A percentile compares a stretch with the other conserved stretches of the same genome.
Evolutionary conservation across 2,113 vertebrate genomes (phyloP).

Genomic region (Meles meles): DNA sequence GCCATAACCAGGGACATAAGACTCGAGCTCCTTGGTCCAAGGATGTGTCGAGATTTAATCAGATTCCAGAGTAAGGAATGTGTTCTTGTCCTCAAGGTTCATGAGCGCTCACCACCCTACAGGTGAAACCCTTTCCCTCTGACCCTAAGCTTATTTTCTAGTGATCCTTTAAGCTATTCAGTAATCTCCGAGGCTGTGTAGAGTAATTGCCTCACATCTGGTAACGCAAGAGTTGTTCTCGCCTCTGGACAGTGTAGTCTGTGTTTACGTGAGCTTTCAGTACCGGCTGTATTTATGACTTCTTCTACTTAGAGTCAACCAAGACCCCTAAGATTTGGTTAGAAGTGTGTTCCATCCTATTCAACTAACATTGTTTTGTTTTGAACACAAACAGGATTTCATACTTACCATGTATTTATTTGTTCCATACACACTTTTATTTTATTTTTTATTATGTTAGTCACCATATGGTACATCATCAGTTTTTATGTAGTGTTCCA

Average conservation of each 20-base stretch:
- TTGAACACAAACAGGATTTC: not conserved
- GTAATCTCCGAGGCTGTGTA: accelerated
- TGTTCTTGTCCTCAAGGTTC: not conserved
- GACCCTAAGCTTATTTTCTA: too few relatives aligned
- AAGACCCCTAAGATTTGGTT: not conserved
- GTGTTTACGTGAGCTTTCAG: not conserved
- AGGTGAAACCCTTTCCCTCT: not conserved
- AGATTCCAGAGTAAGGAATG: not conserved
- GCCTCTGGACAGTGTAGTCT: not conserved
- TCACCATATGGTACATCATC: too few relatives aligned
- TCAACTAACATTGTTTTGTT: not conserved
- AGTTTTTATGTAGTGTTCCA: too few relatives aligned
- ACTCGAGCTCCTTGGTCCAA: not conserved
- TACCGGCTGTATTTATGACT: not conserved
- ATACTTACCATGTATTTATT: not conserved
- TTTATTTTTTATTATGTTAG: too few relatives aligned
- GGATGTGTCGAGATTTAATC: not conserved
- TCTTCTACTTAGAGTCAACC: not conserved
- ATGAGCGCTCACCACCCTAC: too few relatives aligned
- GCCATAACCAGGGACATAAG: not conserved
- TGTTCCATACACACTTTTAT: not conserved
- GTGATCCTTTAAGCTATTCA: not conserved
- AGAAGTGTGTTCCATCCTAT: not conserved
- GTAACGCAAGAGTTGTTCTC: not conserved
- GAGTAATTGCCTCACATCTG: not conserved